Conservation (phyloP, 2,888 invertebrate genomes). For the Arrhopalites spinosus region DNA sequence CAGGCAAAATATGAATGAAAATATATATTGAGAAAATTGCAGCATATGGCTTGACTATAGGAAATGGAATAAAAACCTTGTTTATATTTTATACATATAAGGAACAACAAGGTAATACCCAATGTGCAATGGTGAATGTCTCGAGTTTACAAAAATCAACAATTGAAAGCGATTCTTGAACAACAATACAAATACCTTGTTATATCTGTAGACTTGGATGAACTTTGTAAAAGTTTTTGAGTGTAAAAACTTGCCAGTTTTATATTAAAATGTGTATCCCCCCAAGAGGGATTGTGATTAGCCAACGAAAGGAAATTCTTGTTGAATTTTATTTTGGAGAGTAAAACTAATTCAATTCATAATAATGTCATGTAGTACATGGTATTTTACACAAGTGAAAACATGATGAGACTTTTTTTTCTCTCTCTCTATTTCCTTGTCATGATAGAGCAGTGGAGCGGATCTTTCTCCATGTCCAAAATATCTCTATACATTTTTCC, state of each 20-base stretch:
- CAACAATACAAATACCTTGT: neutral
- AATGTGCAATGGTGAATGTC: no score
- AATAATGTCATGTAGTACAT: no score
- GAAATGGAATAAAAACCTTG: no score
- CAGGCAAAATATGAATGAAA: no score
- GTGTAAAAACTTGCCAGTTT: neutral
- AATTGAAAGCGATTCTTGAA: neutral
- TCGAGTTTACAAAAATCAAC: neutral
- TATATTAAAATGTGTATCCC: neutral
- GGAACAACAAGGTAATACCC: no score
- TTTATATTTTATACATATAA: neutral
- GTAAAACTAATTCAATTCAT: no score
- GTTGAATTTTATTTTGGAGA: no score
- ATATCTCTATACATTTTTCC: neutral
- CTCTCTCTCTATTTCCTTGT: neutral
- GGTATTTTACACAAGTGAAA: neutral
- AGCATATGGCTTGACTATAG: no score
- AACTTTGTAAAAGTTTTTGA: no score
- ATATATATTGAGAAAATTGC: no score
- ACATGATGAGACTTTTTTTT: neutral
- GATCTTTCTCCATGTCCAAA: neutral
- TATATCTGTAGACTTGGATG: neutral
- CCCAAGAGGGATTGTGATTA: no score
- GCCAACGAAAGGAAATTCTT: neutral
- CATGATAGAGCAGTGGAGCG: constrained; percentile 25